phyloP scores from a whole-genome alignment of 2,797 vertebrate genomes.

The Sparidentex hasta region DNA sequence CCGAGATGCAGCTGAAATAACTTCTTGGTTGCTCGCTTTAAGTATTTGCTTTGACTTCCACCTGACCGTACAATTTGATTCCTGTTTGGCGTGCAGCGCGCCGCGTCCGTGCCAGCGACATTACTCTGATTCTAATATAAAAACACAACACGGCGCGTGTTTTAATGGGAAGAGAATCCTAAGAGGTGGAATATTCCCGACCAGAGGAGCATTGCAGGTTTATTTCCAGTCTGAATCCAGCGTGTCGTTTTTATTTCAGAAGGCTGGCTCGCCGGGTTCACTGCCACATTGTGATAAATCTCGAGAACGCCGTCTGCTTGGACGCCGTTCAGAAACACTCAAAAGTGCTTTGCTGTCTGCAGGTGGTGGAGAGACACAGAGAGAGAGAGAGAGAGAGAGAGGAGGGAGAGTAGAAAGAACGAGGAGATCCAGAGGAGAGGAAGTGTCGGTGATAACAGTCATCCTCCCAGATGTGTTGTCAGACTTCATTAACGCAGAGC shows the following conservation, averaged over 20 bases:
- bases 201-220: constrained; percentile 54
- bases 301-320: constrained; percentile 71
- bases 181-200: constrained; percentile 62
- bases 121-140: constrained; percentile 65
- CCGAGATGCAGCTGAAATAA: constrained; percentile 72
- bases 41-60: constrained; percentile 76
- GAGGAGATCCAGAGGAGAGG: constrained; percentile 19
- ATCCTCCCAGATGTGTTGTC: constrained; percentile 14
- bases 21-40: constrained; percentile 64
- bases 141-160: constrained; percentile 64
- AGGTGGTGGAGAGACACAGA: constrained; percentile 45
- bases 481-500: constrained; percentile 12
- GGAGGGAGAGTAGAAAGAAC: constrained; percentile 10
- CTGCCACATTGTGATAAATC: constrained; percentile 69
- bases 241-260: constrained; percentile 52
- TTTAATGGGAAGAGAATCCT: constrained; percentile 53
- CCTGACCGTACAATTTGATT: constrained; percentile 66
- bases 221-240: constrained; percentile 64
- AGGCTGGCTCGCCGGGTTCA: constrained; percentile 49
- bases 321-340: constrained; percentile 64
- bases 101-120: constrained; percentile 37
- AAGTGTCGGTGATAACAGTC: constrained; percentile 24
- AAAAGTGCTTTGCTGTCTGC: constrained; percentile 53
- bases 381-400: constrained; percentile 12
- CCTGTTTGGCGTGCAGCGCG: constrained; percentile 54